Evolutionary conservation across 1,140 invertebrate species (phyloP), one percentile per base, ranked within the genome.

Genomic region (Drosophila mojavensis): DNA sequence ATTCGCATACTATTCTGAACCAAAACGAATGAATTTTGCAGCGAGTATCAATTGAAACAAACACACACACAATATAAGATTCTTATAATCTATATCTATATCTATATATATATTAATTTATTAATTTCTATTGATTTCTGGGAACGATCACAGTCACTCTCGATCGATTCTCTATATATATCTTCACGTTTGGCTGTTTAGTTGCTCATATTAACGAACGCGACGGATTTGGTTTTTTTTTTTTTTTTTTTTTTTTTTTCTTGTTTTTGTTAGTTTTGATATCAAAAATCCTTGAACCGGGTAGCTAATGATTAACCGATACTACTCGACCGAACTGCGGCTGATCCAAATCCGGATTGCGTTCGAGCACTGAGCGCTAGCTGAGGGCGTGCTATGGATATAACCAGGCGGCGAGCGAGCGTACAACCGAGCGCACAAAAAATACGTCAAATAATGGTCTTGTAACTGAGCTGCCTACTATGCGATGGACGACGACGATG

Each of bases 1-100:
- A 90, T 92, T 91, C 73, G 91, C 91, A 92, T 92, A 92, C 91
- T 92, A 92, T 83, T 89, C 91, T 77, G 51, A 48, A 86, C 82
- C 82, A 60, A 56, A 81, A 80, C 70, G 78, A 91, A 78, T 48
- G 55, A 89, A 91, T 91, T 82, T 91, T 91, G 69, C 65, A 45
- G 39, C 48, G 41, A 55, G 30, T 54, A 41, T 3, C 5, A 47
- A 26, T 60, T 60, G 20, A 60, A 43, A 54, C 15, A 59, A 9
- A 24, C 43, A 43, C 73, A 61, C 70, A n/a, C 62, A 55, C 53
- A 45, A 24, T 33, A 30, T n/a, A 24, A 15, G 26, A n/a, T 51
- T 53, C 26, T 28, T 20, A n/a, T 33, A 41, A 61, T 61, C 13
- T 61, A 33, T 60, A 7, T 48, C 17, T 60, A 43, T n/a, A 45